A percentile compares a stretch with the other conserved stretches of the same genome.
These are phyloP conservation scores for Sebastes schlegelii DNA, from an alignment of 2,113 vertebrate genomes.

Conservation along the genomic window DNA sequence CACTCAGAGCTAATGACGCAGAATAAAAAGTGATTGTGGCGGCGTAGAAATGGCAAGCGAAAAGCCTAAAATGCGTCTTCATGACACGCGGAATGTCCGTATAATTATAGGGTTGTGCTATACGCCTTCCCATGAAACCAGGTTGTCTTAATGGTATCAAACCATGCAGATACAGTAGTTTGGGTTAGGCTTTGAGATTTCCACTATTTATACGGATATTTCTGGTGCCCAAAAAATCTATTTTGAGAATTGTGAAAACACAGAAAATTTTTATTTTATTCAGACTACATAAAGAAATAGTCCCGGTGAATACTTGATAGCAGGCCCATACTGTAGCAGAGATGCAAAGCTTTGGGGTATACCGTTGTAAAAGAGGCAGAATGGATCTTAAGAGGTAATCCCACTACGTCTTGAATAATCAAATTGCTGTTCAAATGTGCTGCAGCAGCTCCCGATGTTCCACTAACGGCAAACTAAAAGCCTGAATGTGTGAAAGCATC, in stretches of 20 bases:
- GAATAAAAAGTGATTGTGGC: no score
- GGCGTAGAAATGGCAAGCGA: no score
- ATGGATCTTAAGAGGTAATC: neutral
- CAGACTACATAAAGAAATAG: neutral
- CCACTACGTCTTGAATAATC: constrained; percentile 12
- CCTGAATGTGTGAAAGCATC: constrained; percentile 63
- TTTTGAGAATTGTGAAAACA: neutral
- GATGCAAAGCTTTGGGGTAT: neutral
- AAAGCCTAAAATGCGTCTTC: no score
- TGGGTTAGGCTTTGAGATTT: neutral
- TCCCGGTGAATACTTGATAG: neutral
- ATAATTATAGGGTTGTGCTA: no score
- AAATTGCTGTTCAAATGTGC: constrained; percentile 5
- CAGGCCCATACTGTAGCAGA: neutral
- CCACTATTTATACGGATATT: neutral
- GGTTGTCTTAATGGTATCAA: neutral
- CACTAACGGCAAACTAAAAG: constrained; percentile 13
- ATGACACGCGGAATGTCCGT: no score
- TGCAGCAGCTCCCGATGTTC: constrained; percentile 9
- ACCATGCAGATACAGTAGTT: neutral
- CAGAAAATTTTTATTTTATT: neutral
- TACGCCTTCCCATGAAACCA: no score
- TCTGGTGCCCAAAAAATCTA: neutral
- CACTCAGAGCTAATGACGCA: no score
- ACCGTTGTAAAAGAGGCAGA: neutral